Evolutionary conservation across 2,797 vertebrate species (phyloP), one percentile per base, ranked within the genome.

Genomic region (Sebastes vulpes): DNA sequence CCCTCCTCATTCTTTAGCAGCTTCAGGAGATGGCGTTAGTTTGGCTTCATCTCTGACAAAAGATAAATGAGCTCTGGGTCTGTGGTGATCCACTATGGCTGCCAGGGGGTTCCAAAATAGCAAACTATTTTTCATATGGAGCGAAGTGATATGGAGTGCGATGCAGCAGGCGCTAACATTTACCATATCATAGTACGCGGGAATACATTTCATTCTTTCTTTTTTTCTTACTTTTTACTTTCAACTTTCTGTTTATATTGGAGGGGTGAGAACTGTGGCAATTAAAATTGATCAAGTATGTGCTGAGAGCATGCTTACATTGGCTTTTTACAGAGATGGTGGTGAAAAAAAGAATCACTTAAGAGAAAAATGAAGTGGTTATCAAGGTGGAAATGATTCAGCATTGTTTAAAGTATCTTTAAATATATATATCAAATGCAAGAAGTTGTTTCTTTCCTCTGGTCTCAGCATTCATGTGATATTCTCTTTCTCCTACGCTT

Each of bases 71-170:
- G 98, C 97, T 98, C 89, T 96, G 97, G 97, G 98, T 97, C 98
- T 97, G 97, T 92, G 95, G 98, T 97, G 97, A 97, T 98, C 98
- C 97, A 97, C 97, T 97, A 95, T 97, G 97, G 97, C 98, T 99
- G 98, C 98, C 97, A 97, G 98, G 97, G 98, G 97, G 96, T 99
- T 99, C 98, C 97, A 99, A 99, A 99, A 99, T 99, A 99, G 98
- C 98, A 99, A 98, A 99, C 98, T 98, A 99, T 99, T 99, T 99
- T 99, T 99, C 98, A 99, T 98, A 97, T 97, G 96, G 95, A 97
- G 97, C 97, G 96, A 97, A 97, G 97, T 97, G 98, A 98, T 97
- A 96, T 94, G 96, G 97, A 97, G 97, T 97, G 96, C 96, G 95
- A 97, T 97, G 97, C 97, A 97, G 97, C 97, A 97, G 98, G 97